phyloP scores from a whole-genome alignment of 2,113 vertebrate genomes.

The Heterotilapia buettikoferi region DNA sequence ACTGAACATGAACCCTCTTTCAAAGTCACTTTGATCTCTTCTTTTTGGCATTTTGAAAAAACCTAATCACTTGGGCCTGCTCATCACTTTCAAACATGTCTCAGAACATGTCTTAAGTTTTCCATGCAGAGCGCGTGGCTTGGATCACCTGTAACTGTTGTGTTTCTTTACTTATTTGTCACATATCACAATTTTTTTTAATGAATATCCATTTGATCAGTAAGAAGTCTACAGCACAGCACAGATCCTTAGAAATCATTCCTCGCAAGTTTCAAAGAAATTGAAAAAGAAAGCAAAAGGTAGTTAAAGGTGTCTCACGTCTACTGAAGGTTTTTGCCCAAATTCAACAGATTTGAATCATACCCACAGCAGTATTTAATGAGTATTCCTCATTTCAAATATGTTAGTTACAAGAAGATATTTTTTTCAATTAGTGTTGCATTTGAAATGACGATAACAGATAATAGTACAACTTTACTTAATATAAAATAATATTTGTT shows the following conservation, averaged over 20 bases:
- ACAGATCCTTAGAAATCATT: not conserved
- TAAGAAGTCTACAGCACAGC: not conserved
- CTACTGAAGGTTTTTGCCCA: not conserved
- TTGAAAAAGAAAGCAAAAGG: not conserved
- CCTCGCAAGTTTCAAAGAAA: not conserved
- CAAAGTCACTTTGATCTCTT: not conserved
- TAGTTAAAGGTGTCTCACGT: not conserved
- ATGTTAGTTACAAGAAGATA: not conserved
- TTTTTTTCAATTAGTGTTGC: not conserved
- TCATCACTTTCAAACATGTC: not conserved
- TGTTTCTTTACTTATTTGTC: not conserved
- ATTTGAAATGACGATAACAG: not conserved
- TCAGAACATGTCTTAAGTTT: not conserved
- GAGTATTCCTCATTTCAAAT: not conserved
- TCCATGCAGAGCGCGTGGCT: not conserved
- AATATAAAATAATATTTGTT: not conserved
- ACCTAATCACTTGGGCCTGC: not conserved
- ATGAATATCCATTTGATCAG: not conserved
- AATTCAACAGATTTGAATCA: not conserved
- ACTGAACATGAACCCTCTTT: not conserved
- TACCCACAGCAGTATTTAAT: conserved; percentile 2
- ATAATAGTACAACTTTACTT: not conserved
- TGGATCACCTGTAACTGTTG: not conserved
- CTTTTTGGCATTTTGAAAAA: not conserved
- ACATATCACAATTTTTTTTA: not conserved